These are phyloP conservation scores for Drosophila paranaensis DNA, from an alignment of 2,888 invertebrate species.

Conservation along the genomic window DNA sequence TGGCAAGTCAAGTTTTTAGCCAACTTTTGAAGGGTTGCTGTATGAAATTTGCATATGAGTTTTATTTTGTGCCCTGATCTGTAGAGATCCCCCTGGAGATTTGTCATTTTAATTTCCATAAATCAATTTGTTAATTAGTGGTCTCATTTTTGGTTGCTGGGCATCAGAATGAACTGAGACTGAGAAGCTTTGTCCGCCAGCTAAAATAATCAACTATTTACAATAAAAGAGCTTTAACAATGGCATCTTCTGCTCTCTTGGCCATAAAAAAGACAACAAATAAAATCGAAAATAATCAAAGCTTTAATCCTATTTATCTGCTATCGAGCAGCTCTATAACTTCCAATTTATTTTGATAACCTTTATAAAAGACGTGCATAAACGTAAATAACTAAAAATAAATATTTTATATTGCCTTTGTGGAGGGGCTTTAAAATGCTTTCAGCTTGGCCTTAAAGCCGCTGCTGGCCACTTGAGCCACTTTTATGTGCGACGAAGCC, in stretches of 20 bases:
- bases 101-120: conserved; percentile 81
- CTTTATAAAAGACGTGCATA: conserved; percentile 62
- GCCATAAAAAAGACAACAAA: conserved; percentile 36
- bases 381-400: conserved; percentile 62
- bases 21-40: conserved; percentile 54
- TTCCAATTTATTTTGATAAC: conserved; percentile 74
- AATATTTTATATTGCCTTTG: conserved; percentile 58
- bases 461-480: conserved; percentile 68
- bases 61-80: conserved; percentile 38
- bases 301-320: conserved; percentile 69
- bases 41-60: conserved; percentile 75
- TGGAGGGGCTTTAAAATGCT: conserved; percentile 55
- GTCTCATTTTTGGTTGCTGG: conserved; percentile 65
- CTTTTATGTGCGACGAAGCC: conserved; percentile 56
- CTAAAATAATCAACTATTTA: conserved; percentile 30
- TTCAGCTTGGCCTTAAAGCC: conserved; percentile 61
- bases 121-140: conserved; percentile 83
- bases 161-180: conserved; percentile 17
- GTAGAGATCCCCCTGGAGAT: conserved; percentile 55
- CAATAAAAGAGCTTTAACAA: conserved; percentile 6
- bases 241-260: background rate
- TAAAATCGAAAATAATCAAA: conserved; percentile 61
- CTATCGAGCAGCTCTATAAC: conserved; percentile 50
- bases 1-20: conserved; percentile 44
- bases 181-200: too few species aligned